Base-by-base conservation (phyloP, 2,888 invertebrate species). In the Neelides folsomi region DNA sequence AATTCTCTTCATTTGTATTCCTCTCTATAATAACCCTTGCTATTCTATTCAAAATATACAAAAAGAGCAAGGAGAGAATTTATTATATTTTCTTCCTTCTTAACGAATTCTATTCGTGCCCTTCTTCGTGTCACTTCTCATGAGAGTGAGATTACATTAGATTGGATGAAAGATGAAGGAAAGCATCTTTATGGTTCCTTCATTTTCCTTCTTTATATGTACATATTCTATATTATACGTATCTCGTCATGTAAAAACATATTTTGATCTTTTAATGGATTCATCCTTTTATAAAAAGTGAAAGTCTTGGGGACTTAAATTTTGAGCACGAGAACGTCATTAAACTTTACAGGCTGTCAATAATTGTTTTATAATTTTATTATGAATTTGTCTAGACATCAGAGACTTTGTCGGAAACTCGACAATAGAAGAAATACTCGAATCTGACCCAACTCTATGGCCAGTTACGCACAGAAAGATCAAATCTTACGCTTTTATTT, bases 361-460 rank as follows among this genome's bases (percentile, higher is more conserved):
- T 16, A 18, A 16, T 18, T 16, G 12, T 5, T 42, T 15, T 42
- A 12, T 5, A 16, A 13, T 15, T 40, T 27, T 27, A 27, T 27
- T 27, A 27, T 6, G 47, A 27, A 9, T 35, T 13, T 36, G 40
- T 48, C 12, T 46, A 62, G 62, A 60, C 38, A 52, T 63, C 41
- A 46, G 56, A 9, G 50, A 46, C 18, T 44, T 58, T 5, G n/a
- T 42, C 16, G 49, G 54, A 12, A 60, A 60, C 52, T 49, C 57
- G n/a, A 54, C 55, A 2, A 47, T 60, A 13, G 59, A 59, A 43
- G 58, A 59, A 20, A 44, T 59, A 18, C 52, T 60, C 53, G 56
- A 13, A 54, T 42, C 15, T 10, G 50, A 58, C 51, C 60, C 63
- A 2, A 57, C 58, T 16, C 51, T 59, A 15, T 60, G 60, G 60